Base-by-base conservation (phyloP, 2,797 vertebrate species). In the Crax fasciolata region DNA sequence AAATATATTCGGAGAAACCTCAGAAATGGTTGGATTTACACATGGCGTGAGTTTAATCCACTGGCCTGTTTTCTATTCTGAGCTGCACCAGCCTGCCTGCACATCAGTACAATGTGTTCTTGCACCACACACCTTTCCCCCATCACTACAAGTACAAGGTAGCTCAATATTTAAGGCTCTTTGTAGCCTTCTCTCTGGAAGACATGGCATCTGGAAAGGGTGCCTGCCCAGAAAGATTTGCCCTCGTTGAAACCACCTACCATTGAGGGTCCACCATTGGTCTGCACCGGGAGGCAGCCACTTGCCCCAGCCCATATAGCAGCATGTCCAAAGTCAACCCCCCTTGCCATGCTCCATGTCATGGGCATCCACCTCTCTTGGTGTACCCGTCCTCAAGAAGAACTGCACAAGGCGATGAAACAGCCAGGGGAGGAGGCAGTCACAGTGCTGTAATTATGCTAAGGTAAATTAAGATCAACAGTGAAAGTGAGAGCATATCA, bases 1-100 rank as follows among this genome's bases (percentile, higher is more conserved):
- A 92, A 89, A 84, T 61, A 78, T 35, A 71, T 76, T 89, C 24
- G 70, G 46, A 17, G 27, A 55, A 89, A 87, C 30, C 86, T 59
- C 85, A 68, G 70, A 55, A 73, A 62, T 30, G 55, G 44, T 1
- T 65, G 38, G 71, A 71, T 87, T 87, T 93, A 81, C 35, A 87
- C 43, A 62, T 0, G 1, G 16, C 9, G 24, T 43, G 61, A 83
- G 73, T 28, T 0, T 21, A 72, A 35, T 30, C 95, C 28, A 66
- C 48, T 57, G n/a, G 58, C 7, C 58, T 39, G 38, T 61, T 68
- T 83, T 58, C 54, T 43, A 16, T 0, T 5, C 32, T n/a, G 62
- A 59, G 38, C 28, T 54, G 66, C 71, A 70, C 13, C 70, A 87
- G 55, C 16, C 35, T 61, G 83, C 66, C 46, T 87, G 57, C 15